Evolutionary conservation across 2,797 vertebrate genomes (phyloP).

Genomic region (Sebastes ruberrimus): DNA sequence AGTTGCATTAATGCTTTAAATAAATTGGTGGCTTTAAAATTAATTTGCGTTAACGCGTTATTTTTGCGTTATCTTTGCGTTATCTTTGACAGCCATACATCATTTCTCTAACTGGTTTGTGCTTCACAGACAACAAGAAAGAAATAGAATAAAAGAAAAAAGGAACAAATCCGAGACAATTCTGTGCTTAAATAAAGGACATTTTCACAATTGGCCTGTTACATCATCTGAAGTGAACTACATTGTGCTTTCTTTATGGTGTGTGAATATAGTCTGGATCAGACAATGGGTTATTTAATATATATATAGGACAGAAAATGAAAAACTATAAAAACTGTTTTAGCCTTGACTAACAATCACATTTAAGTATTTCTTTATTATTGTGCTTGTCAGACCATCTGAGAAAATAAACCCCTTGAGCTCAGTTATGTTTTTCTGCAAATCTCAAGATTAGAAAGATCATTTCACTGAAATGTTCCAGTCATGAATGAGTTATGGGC

Average conservation of each 20-base stretch:
- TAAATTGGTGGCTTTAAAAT: no score
- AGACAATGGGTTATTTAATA: neutral
- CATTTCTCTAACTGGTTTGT: neutral
- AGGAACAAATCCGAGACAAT: neutral
- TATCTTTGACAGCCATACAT: no score
- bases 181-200: neutral
- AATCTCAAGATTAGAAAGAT: neutral
- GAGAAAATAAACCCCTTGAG: neutral
- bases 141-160: neutral
- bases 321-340: neutral
- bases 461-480: neutral
- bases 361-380: neutral
- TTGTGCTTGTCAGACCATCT: neutral
- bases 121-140: neutral
- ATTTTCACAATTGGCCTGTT: neutral
- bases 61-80: no score
- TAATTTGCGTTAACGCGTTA: no score
- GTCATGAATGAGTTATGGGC: neutral
- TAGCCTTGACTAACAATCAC: neutral
- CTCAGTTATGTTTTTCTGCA: neutral
- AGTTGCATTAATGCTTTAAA: no score
- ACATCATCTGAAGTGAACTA: neutral
- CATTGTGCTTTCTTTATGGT: neutral
- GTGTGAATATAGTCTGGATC: neutral
- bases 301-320: neutral